Evolutionary conservation across 2,888 invertebrate genomes (phyloP), one percentile per base, ranked within the genome.

Genomic region (Yponomeuta plumbellus): DNA sequence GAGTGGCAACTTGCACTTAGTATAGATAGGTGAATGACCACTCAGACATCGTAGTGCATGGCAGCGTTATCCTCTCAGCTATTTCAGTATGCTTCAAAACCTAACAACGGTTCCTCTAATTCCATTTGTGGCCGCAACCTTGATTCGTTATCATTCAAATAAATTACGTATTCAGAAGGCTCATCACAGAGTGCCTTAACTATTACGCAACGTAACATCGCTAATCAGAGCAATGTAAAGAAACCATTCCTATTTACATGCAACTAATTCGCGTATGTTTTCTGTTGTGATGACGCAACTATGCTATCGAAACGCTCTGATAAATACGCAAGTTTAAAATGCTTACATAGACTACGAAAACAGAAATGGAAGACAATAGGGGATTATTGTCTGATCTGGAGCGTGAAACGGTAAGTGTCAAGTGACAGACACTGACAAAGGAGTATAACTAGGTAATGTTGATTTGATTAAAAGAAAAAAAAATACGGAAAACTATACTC

Each of bases 241-340:
- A 52, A 52, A 17, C 17, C 44, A 52, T 17, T 52, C 17, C 44
- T 52, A 52, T 52, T 17, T 52, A 17, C 44, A 52, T 52, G 17
- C 44, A 1, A 17, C 13, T 17, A 17, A 52, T 52, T 52, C 44
- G 44, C 44, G 13, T 52, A 52, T 52, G 13, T 52, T 58, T 4
- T 21, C 6, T 59, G 59, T 59, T 6, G 1, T 59, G n/a, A 22
- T 62, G 20, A 39, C 39, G 39, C 39, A 62, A 62, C 39, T 1
- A 22, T 21, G 11, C 17, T 62, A 62, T 62, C 20, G 62, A 23
- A 62, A 62, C 20, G 62, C 62, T 62, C 62, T 62, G 62, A 62
- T 62, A 39, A 62, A 6, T 61, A n/a, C 40, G 17, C 44, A 52
- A 52, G 44, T 52, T 13, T 52, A 52, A n/a, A 52, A 52, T 52